Conservation (phyloP, 2,797 vertebrate species). For the Myripristis murdjan region DNA sequence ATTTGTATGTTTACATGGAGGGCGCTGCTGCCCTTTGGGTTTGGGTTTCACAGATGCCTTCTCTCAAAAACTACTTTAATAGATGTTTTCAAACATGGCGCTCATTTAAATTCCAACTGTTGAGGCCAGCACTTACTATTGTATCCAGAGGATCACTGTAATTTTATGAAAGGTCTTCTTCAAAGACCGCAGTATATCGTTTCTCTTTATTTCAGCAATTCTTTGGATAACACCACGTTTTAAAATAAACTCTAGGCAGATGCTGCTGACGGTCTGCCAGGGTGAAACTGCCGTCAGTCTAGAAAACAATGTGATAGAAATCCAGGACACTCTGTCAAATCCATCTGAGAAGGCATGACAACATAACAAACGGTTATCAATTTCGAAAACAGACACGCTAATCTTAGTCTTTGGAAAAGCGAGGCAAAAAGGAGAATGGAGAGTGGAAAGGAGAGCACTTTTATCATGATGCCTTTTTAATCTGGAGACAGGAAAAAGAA, state of each 20-base stretch:
- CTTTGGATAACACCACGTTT: constrained; percentile 16
- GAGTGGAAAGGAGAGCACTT: constrained; percentile 21
- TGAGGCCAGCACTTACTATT: not conserved
- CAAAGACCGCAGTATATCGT: constrained; percentile 7
- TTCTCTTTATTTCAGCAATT: constrained; percentile 12
- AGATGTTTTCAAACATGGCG: constrained; percentile 16
- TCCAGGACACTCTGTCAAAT: not conserved
- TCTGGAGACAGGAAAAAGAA: constrained; percentile 57
- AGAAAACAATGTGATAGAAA: constrained; percentile 11
- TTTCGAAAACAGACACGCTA: constrained; percentile 11
- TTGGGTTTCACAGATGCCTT: constrained; percentile 20
- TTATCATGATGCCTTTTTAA: constrained; percentile 42
- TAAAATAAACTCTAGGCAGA: constrained; percentile 7
- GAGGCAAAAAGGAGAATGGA: constrained; percentile 6
- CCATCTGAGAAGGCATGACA: constrained; percentile 4
- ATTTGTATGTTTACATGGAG: constrained; percentile 7
- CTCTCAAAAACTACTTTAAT: constrained; percentile 22
- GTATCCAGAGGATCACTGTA: constrained; percentile 11
- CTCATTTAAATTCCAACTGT: constrained; percentile 33
- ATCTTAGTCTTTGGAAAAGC: not conserved
- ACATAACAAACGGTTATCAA: not conserved
- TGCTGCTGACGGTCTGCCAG: constrained; percentile 6
- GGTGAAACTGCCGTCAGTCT: constrained; percentile 4
- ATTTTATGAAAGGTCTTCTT: constrained; percentile 18
- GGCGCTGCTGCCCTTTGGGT: not conserved